Percentiles rank a stretch among this genome's conserved stretches.
Conservation (phyloP, 1,140 invertebrate genomes). For the Trinorchestia longiramus region DNA sequence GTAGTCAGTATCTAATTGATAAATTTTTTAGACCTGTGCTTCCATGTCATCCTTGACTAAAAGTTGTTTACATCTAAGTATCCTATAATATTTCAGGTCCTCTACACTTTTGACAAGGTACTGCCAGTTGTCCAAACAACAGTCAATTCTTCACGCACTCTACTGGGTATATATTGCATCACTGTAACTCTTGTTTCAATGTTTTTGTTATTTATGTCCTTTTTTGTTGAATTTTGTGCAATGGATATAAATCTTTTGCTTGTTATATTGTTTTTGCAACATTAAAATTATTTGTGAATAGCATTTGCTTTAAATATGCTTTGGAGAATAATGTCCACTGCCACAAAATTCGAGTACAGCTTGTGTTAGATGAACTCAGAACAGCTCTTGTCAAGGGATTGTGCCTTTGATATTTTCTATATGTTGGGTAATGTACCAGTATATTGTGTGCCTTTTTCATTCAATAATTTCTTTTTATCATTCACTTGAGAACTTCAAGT, state of each 20-base stretch:
- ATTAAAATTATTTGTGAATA: not conserved
- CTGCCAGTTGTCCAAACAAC: conserved; percentile 83
- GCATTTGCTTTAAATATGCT: not conserved
- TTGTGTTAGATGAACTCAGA: not conserved
- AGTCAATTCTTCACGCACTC: conserved; percentile 77
- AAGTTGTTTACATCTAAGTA: not conserved
- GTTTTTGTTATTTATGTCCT: not conserved
- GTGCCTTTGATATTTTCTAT: no score
- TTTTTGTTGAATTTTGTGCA: not conserved
- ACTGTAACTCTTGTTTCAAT: not conserved
- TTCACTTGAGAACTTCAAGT: no score
- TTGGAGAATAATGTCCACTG: no score
- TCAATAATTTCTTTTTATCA: no score
- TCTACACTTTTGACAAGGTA: conserved; percentile 77
- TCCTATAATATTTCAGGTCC: conserved; percentile 69
- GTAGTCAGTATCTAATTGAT: not conserved
- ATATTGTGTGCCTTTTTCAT: no score
- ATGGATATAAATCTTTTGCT: not conserved
- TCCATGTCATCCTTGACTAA: not conserved
- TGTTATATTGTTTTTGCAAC: no score
- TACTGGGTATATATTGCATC: conserved; percentile 72
- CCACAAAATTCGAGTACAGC: not conserved
- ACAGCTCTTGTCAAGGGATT: no score
- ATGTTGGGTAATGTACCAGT: no score
- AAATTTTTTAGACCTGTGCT: not conserved